Conservation (phyloP, 2,113 vertebrate genomes). For the Oncorhynchus nerka region DNA sequence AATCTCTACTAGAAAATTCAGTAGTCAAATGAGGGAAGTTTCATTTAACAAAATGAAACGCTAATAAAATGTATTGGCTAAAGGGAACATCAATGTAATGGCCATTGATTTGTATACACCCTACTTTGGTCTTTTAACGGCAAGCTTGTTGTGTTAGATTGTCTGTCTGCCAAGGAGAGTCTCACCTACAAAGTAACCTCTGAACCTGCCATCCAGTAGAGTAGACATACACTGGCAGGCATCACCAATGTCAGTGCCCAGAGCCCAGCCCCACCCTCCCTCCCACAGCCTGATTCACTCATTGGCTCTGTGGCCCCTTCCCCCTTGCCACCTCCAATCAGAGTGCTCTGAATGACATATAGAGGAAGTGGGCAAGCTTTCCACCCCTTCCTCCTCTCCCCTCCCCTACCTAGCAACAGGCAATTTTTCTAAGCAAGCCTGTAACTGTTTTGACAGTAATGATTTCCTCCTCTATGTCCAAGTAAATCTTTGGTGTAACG, state of each 20-base stretch:
- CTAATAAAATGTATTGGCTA: neutral
- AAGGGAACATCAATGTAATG: neutral
- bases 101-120: no score
- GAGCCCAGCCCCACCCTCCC: constrained; percentile 57
- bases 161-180: constrained; percentile 64
- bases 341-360: constrained; percentile 68
- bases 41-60: neutral
- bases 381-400: constrained; percentile 43
- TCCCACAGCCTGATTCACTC: constrained; percentile 62
- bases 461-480: constrained; percentile 32
- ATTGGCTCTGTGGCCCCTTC: constrained; percentile 64
- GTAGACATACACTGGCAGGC: constrained; percentile 74
- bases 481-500: constrained; percentile 41
- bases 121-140: neutral
- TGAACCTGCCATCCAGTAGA: constrained; percentile 70
- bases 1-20: constrained; percentile 11
- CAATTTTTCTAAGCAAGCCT: constrained; percentile 38
- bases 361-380: constrained; percentile 58
- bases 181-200: constrained; percentile 73
- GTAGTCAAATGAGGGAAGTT: neutral
- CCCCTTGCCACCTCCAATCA: constrained; percentile 70
- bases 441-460: constrained; percentile 36
- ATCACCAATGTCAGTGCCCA: constrained; percentile 64
- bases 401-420: constrained; percentile 67
- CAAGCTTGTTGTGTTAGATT: constrained; percentile 21